A percentile compares a stretch with the other conserved stretches of the same genome.
Conservation (phyloP, 2,113 vertebrate species). For the Nematolebias whitei region DNA sequence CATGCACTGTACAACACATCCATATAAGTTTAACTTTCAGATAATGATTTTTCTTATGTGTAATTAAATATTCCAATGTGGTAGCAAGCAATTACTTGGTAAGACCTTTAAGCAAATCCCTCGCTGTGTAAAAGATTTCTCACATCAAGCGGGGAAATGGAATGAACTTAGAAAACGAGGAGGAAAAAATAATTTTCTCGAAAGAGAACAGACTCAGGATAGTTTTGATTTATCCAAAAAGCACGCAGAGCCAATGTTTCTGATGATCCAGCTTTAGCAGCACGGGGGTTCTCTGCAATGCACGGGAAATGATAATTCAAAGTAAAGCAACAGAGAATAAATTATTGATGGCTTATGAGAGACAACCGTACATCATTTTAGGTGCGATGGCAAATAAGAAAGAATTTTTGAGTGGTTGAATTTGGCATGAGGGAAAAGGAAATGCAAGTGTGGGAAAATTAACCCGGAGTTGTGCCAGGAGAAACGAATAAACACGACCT, state of each 20-base stretch:
- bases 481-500: conserved; percentile 27
- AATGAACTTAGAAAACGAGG: conserved; percentile 22
- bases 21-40: too few relatives aligned
- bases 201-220: conserved; percentile 26
- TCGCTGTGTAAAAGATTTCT: conserved; percentile 4
- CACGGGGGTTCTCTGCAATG: conserved; percentile 25
- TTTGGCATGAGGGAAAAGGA: conserved; percentile 11
- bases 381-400: conserved; percentile 43
- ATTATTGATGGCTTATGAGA: conserved; percentile 62
- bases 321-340: conserved; percentile 58
- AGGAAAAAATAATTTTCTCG: conserved; percentile 25
- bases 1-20: not conserved
- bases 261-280: conserved; percentile 20
- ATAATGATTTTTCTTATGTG: not conserved
- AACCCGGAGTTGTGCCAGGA: conserved; percentile 21
- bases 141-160: not conserved
- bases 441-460: conserved; percentile 8
- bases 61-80: not conserved
- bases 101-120: conserved; percentile 3
- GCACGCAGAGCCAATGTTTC: conserved; percentile 15
- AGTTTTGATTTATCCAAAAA: conserved; percentile 4
- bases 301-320: conserved; percentile 46
- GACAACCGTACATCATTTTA: conserved; percentile 67
- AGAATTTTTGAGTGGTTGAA: conserved; percentile 53
- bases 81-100: conserved; percentile 1